Base-by-base conservation (phyloP, 2,113 vertebrate genomes). In the Apodemus sylvaticus region DNA sequence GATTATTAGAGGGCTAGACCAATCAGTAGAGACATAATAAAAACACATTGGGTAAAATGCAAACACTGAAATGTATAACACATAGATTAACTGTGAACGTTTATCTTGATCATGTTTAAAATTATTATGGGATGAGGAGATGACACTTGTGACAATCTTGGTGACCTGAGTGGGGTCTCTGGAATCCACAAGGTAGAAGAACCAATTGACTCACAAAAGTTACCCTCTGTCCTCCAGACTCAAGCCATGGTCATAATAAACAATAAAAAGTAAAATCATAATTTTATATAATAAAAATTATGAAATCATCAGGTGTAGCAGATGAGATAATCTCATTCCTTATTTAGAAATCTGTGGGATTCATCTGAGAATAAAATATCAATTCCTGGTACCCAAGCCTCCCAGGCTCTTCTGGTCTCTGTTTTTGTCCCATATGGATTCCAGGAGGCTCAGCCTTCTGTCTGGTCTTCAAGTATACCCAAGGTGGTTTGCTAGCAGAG, bases 201-300 rank as follows among this genome's bases (percentile, higher is more conserved):
- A 26, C 53, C 20, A 82, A 82, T 39, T 26, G 22, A 82, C 36
- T 60, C n/a, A 7, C 24, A 39, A n/a, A 60, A 10, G 24, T 60
- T 82, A 16, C 36, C 53, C 55, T 26, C 20, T 60, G 2, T 36
- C 79, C 51, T 60, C 36, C 55, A 82, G 55, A 82, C 2, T 55
- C 36, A 51, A 58, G 24, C 79, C 55, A 60, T 24, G 3, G 12
- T 22, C n/a, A 82, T 82, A 82, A 82, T 82, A 39, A 82, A 16
- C 3, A 83, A 58, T 26, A 82, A 60, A 82, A 81, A 81, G 36
- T 7, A 94, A 94, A 93, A 34, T 68, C 64, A 68, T 68, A 34
- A 34, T 68, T 90, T 81, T 71, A 14, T 42, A 71, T 83, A 93
- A 89, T 88, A 88, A 94, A 93, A n/a, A 62, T 62, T 48, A 5